Evolutionary conservation across 2,888 invertebrate genomes (phyloP).

Genomic region (Barypeithes pellucidus): DNA sequence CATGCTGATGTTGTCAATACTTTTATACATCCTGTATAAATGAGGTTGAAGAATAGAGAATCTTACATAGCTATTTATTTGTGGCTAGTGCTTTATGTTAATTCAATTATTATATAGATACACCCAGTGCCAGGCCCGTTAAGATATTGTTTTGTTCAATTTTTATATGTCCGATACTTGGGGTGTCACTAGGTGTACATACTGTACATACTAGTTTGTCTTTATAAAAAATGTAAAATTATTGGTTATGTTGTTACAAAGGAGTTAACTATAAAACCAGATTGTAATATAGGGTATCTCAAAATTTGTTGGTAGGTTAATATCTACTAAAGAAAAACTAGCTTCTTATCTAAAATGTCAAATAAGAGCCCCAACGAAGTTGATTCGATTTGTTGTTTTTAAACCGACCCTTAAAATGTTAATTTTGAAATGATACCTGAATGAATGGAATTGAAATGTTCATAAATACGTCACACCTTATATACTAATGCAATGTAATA

Average conservation of each 20-base stretch:
- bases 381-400: too few species aligned
- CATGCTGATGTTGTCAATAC: background rate
- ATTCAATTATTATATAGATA: background rate
- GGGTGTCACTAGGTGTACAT: background rate
- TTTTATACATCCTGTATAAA: conserved; percentile 14
- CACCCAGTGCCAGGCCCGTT: too few species aligned
- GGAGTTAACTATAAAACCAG: conserved; percentile 53
- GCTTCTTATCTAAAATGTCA: too few species aligned
- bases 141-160: too few species aligned
- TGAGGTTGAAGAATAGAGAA: background rate
- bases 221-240: conserved; percentile 58
- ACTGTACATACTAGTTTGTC: conserved; percentile 53
- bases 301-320: conserved; percentile 20
- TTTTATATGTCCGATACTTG: too few species aligned
- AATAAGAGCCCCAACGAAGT: too few species aligned
- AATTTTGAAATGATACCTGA: too few species aligned
- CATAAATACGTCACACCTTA: too few species aligned
- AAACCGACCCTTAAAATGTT: too few species aligned
- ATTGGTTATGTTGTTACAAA: conserved; percentile 59
- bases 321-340: too few species aligned
- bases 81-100: conserved; percentile 12
- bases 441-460: too few species aligned
- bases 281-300: conserved; percentile 40
- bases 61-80: background rate
- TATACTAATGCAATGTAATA: too few species aligned